Evolutionary conservation across 2,888 invertebrate genomes (phyloP).

Genomic region (Sipha maydis): DNA sequence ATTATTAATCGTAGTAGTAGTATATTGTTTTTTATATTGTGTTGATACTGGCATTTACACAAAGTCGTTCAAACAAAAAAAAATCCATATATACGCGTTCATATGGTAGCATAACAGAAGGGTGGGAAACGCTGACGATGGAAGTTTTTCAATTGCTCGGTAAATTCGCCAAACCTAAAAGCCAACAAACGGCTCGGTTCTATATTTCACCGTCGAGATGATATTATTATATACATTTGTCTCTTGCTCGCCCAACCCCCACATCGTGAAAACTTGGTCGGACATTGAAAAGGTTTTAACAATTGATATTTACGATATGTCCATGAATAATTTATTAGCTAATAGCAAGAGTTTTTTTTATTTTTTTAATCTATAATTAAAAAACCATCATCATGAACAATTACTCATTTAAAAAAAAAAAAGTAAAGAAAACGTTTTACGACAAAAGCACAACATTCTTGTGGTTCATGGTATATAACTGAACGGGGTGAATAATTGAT

Average conservation of each 20-base stretch:
- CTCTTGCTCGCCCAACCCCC: not conserved
- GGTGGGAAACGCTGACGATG: not conserved
- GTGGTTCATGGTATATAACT: not conserved
- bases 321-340: conserved; percentile 54
- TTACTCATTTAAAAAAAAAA: conserved; percentile 31
- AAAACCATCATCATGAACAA: conserved; percentile 54
- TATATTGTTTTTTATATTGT: no score
- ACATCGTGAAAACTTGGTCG: not conserved
- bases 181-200: not conserved
- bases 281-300: conserved; percentile 49
- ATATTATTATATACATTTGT: not conserved
- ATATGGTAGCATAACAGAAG: no score
- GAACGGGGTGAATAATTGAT: conserved; percentile 44
- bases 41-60: no score
- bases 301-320: conserved; percentile 44
- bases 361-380: conserved; percentile 50
- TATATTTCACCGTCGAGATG: not conserved
- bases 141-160: not conserved
- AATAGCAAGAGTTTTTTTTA: conserved; percentile 3
- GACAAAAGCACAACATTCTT: conserved; percentile 30
- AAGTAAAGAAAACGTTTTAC: conserved; percentile 47
- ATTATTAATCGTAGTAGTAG: no score
- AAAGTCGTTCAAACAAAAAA: no score
- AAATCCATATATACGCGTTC: no score
- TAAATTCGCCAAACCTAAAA: conserved; percentile 27